phyloP scores from a whole-genome alignment of 1,140 invertebrate genomes.

The Trichonephila clavipes region DNA sequence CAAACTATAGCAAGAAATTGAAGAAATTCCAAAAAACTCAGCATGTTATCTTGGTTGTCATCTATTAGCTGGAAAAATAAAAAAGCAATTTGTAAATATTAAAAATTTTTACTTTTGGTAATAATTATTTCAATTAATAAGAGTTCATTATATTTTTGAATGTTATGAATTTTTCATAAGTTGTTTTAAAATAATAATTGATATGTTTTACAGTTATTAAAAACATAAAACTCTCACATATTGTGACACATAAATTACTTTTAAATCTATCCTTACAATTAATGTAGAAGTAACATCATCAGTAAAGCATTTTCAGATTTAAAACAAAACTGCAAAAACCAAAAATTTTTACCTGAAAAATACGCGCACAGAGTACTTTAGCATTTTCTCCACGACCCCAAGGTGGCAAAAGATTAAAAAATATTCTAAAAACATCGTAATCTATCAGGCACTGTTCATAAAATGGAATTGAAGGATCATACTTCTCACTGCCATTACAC shows the following conservation, averaged over 20 bases:
- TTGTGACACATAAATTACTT: no score
- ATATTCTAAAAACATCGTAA: constrained; percentile 92
- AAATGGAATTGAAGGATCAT: constrained; percentile 83
- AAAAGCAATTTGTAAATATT: not conserved
- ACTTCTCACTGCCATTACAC: constrained; percentile 81
- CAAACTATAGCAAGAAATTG: constrained; percentile 89
- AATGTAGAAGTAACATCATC: no score
- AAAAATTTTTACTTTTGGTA: not conserved
- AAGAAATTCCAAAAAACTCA: constrained; percentile 91
- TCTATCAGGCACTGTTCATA: constrained; percentile 94
- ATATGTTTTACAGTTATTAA: no score
- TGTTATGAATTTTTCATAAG: no score
- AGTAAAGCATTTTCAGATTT: no score
- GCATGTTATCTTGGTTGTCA: constrained; percentile 88
- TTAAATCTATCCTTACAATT: no score
- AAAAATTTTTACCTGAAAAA: constrained; percentile 88
- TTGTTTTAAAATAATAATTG: no score
- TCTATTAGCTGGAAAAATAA: constrained; percentile 89
- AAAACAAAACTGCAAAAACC: no score
- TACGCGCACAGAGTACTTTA: constrained; percentile 86
- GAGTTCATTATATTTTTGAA: no score
- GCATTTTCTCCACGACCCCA: constrained; percentile 91
- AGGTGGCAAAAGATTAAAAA: constrained; percentile 91
- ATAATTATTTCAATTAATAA: no score
- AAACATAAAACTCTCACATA: no score